Percentiles rank a stretch among this genome's conserved stretches.
Conservation (phyloP, 2,888 invertebrate species). For the Morinoia aosen region DNA sequence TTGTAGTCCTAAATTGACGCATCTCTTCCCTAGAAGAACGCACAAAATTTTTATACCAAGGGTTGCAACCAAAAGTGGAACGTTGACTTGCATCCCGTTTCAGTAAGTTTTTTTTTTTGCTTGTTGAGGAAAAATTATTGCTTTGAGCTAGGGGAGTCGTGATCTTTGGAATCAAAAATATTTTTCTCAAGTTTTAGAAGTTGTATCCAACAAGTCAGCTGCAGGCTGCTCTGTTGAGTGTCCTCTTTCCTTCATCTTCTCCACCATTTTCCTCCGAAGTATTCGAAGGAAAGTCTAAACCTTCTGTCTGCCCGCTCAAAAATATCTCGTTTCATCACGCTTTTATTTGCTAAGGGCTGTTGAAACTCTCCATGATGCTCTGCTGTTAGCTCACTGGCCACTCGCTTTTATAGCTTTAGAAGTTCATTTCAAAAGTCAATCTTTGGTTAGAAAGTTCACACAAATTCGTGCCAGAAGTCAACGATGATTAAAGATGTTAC, state of each 20-base stretch:
- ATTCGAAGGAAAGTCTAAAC: not conserved
- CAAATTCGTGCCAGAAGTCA: slow-evolving; percentile 1
- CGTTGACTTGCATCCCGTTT: not conserved
- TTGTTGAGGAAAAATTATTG: not conserved
- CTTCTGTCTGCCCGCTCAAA: not conserved
- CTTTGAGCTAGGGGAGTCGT: not conserved
- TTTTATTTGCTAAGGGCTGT: not conserved
- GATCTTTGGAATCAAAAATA: not conserved
- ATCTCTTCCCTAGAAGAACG: not conserved
- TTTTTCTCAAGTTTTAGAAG: not conserved
- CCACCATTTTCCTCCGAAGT: not conserved
- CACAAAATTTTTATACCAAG: not conserved
- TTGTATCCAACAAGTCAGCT: not conserved
- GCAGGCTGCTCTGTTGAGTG: not conserved
- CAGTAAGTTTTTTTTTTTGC: not conserved
- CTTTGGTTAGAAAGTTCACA: not conserved
- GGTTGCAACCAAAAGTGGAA: not conserved
- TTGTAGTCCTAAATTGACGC: not conserved
- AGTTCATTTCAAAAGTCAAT: not conserved
- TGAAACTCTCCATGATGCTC: not conserved
- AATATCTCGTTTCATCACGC: not conserved
- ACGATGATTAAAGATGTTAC: not conserved
- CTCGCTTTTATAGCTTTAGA: not conserved
- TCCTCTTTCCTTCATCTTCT: not conserved
- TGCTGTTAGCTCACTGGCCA: not conserved